phyloP scores from a whole-genome alignment of 2,888 invertebrate genomes.

The Coremacera marginata region DNA sequence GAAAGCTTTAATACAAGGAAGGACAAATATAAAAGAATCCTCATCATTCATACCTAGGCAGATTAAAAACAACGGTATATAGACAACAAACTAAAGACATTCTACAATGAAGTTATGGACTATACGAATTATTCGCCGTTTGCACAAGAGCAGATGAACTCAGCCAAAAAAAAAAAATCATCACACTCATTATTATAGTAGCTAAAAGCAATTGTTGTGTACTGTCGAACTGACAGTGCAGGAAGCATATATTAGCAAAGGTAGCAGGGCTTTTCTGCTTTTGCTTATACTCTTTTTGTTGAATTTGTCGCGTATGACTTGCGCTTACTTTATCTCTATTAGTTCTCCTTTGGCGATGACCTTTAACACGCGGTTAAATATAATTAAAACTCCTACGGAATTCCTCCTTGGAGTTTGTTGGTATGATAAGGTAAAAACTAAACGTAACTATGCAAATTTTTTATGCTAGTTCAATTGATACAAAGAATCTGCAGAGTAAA shows the following conservation, averaged over 20 bases:
- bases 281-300: not conserved
- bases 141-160: too few species aligned
- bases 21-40: not conserved
- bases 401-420: not conserved
- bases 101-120: too few species aligned
- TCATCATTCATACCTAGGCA: too few species aligned
- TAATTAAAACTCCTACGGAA: not conserved
- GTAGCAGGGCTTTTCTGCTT: slow-evolving; percentile 17
- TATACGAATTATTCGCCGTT: too few species aligned
- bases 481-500: too few species aligned
- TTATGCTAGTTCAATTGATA: too few species aligned
- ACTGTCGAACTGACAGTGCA: slow-evolving; percentile 30
- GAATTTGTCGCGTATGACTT: too few species aligned
- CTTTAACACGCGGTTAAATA: slow-evolving; percentile 14
- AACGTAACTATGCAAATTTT: not conserved
- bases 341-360: not conserved
- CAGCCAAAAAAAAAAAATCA: too few species aligned
- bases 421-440: not conserved
- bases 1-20: not conserved
- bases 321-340: not conserved
- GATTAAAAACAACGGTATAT: too few species aligned
- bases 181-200: too few species aligned
- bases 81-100: too few species aligned
- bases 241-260: slow-evolving; percentile 46
- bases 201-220: not conserved